These are phyloP conservation scores for Terrapene triunguis DNA, from an alignment of 2,113 vertebrate species.

Conservation along the genomic window DNA sequence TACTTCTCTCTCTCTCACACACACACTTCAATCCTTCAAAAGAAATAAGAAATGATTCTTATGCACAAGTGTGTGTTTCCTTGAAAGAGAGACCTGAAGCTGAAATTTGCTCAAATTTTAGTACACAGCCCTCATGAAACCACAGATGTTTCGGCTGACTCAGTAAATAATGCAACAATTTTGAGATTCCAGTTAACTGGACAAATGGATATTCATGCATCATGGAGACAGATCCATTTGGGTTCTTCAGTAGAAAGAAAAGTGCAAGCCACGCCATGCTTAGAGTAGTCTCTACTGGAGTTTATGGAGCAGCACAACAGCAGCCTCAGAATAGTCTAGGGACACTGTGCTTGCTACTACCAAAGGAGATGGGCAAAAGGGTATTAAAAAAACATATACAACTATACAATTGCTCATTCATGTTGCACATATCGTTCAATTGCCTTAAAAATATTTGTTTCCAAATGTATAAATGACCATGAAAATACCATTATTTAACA, in stretches of 20 bases:
- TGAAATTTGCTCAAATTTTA: constrained; percentile 43
- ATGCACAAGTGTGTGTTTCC: constrained; percentile 15
- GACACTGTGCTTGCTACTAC: not conserved
- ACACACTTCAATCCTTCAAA: constrained; percentile 46
- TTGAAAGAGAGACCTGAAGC: constrained; percentile 40
- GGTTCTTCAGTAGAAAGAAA: not conserved
- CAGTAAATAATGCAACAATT: not conserved
- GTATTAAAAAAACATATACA: not conserved
- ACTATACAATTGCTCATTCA: not conserved
- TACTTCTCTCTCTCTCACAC: constrained; percentile 6
- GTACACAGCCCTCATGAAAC: not conserved
- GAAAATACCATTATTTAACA: not conserved
- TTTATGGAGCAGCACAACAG: not conserved
- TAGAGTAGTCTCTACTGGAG: not conserved
- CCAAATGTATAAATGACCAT: not conserved
- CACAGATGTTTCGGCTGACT: not conserved
- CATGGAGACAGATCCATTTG: not conserved
- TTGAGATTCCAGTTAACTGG: not conserved
- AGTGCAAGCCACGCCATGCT: not conserved
- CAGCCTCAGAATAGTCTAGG: not conserved
- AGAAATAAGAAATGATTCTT: constrained; percentile 20
- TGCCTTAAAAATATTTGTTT: not conserved
- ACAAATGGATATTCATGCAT: not conserved
- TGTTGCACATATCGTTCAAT: not conserved
- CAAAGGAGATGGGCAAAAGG: not conserved